Percentiles rank a stretch among this genome's conserved stretches.
Evolutionary conservation across 2,888 invertebrate species (phyloP).

Genomic region (Limnephilus rhombicus): DNA sequence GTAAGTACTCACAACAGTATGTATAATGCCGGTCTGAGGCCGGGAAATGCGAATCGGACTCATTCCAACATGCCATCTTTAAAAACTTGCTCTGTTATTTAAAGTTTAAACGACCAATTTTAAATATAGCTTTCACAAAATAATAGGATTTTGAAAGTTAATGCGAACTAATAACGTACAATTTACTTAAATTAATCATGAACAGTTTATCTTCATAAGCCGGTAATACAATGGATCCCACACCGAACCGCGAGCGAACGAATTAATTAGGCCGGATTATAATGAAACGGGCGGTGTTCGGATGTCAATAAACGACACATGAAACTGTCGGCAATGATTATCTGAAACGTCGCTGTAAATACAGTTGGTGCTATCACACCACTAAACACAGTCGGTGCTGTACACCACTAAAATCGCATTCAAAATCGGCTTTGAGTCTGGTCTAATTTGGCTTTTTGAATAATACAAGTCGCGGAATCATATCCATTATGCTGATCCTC

Average conservation of each 20-base stretch:
- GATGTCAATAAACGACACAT: not conserved
- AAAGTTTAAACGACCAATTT: not conserved
- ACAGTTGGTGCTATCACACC: not conserved
- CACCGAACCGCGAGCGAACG: conserved; percentile 9
- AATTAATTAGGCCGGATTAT: conserved; percentile 7
- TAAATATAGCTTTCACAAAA: not conserved
- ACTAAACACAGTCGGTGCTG: not conserved
- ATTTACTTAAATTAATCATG: conserved; percentile 10
- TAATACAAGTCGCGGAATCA: not conserved
- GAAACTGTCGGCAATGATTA: not conserved
- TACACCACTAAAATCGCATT: not conserved
- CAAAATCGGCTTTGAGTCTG: not conserved
- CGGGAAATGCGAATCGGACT: not conserved
- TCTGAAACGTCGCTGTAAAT: not conserved
- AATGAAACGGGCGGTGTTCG: not conserved
- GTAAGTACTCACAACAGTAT: not conserved
- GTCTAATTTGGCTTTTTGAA: not conserved
- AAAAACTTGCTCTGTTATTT: not conserved
- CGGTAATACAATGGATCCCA: not conserved
- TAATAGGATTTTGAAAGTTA: not conserved
- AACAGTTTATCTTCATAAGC: not conserved
- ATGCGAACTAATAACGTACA: not conserved
- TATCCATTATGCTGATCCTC: not conserved
- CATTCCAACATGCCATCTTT: not conserved
- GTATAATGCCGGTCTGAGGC: not conserved